A percentile compares a stretch with the other conserved stretches of the same genome.
Conservation (phyloP, 2,113 vertebrate genomes). For the Pygoscelis antarcticus region DNA sequence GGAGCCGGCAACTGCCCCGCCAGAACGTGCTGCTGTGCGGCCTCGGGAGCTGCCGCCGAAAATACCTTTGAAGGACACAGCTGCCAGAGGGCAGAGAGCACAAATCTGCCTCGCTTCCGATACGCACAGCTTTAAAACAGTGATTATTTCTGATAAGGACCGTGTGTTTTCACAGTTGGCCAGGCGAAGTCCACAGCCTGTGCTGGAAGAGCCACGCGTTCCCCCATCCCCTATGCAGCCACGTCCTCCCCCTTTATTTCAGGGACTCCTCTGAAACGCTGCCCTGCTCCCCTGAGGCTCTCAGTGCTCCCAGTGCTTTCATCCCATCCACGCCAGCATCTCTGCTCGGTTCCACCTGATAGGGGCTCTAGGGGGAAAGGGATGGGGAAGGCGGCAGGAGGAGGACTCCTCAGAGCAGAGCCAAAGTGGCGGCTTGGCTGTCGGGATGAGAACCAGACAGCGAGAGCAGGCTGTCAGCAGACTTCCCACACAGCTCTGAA, state of each 20-base stretch:
- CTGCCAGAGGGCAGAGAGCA: background rate
- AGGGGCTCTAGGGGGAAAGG: background rate
- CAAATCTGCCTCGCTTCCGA: background rate
- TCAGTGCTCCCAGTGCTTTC: background rate
- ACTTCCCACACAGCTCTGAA: background rate
- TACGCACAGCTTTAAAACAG: rapidly evolving
- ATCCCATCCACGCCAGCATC: background rate
- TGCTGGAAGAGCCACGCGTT: rapidly evolving
- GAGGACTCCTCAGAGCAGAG: background rate
- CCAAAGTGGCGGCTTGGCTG: background rate
- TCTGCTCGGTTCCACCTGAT: background rate
- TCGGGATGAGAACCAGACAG: background rate
- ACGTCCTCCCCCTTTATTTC: rapidly evolving
- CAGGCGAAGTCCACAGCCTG: no score
- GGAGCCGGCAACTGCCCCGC: background rate
- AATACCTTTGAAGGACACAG: slow-evolving; percentile 12
- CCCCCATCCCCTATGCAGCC: rapidly evolving
- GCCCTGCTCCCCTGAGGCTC: background rate
- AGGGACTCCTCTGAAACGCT: rapidly evolving
- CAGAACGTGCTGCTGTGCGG: background rate
- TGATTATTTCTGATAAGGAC: no score
- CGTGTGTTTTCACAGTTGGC: rapidly evolving
- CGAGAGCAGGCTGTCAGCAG: background rate
- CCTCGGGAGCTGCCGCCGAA: rapidly evolving
- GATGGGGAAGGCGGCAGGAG: background rate